Percentiles rank a stretch among this genome's conserved stretches.
Evolutionary conservation across 2,888 invertebrate species (phyloP).

Genomic region (Tolmerus cingulatus): DNA sequence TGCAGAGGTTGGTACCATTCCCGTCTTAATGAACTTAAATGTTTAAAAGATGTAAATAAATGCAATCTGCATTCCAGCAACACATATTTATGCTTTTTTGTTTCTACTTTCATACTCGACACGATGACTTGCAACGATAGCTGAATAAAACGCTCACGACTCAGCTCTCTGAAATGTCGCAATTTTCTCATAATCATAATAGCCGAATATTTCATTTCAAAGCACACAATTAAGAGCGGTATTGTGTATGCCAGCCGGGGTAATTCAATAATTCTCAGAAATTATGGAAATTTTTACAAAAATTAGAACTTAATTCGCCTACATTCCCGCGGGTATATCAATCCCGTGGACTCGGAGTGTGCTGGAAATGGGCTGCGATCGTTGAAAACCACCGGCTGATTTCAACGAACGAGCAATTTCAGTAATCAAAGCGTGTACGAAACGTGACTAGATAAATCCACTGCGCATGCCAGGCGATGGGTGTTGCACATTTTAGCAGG

Average conservation of each 20-base stretch:
- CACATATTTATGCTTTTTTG: not conserved
- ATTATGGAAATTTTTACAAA: slow-evolving; percentile 20
- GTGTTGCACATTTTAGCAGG: slow-evolving; percentile 33
- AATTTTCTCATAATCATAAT: not conserved
- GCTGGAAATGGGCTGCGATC: not conserved
- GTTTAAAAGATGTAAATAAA: not conserved
- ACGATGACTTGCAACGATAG: not conserved
- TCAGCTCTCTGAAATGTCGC: not conserved
- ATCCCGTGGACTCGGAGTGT: not conserved
- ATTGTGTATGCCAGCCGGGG: not conserved
- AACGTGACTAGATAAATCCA: slow-evolving; percentile 38
- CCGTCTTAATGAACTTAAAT: not conserved
- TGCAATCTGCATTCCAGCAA: not conserved
- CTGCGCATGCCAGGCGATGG: slow-evolving; percentile 35
- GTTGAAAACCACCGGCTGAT: not conserved
- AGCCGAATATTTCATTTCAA: not conserved
- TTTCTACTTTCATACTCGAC: not conserved
- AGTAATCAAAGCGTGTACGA: slow-evolving; percentile 33
- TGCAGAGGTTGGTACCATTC: not conserved
- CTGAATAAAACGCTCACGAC: not conserved
- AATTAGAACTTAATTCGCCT: slow-evolving; percentile 17
- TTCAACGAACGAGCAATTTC: not conserved
- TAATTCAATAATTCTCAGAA: slow-evolving; percentile 1
- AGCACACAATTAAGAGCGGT: not conserved
- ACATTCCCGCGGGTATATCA: not conserved